A percentile compares a stretch with the other conserved stretches of the same genome.
Conservation (phyloP, 2,888 invertebrate species). For the Carpatolechia fugitivella region DNA sequence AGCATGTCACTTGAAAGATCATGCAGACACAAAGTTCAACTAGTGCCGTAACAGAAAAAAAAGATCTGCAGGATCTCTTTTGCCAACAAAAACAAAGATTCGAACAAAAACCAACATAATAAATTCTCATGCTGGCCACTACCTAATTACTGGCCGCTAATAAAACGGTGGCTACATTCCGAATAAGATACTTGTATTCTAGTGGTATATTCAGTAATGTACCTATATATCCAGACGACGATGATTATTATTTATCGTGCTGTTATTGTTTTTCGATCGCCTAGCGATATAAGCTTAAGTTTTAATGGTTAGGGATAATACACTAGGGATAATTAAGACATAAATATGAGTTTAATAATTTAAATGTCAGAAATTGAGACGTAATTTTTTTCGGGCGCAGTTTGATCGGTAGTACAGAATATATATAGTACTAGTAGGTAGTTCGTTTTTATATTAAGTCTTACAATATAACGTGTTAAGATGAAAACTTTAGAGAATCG, state of each 20-base stretch:
- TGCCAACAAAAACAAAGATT: background rate
- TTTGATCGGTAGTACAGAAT: background rate
- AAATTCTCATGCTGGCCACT: too few relatives aligned
- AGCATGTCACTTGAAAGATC: too few relatives aligned
- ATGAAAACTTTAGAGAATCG: too few relatives aligned
- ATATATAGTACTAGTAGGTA: too few relatives aligned
- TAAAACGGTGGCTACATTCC: background rate
- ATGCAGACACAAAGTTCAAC: too few relatives aligned
- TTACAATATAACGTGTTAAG: too few relatives aligned
- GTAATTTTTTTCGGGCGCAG: background rate
- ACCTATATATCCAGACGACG: too few relatives aligned
- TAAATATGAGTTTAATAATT: constrained; percentile 7
- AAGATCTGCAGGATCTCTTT: background rate
- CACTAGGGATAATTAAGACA: constrained; percentile 2
- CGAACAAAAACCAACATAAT: background rate
- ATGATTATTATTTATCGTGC: constrained; percentile 3
- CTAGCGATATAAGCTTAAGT: background rate
- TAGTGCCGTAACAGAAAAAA: too few relatives aligned
- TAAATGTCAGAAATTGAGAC: constrained; percentile 2
- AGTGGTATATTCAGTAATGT: background rate
- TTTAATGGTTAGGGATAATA: background rate
- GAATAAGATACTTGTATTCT: background rate
- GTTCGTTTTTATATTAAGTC: too few relatives aligned
- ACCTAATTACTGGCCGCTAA: background rate
- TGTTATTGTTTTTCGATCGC: constrained; percentile 6